Percentiles rank a stretch among this genome's conserved stretches.
These are phyloP conservation scores for Conistra vaccinii DNA, from an alignment of 2,888 invertebrate species.

Conservation along the genomic window DNA sequence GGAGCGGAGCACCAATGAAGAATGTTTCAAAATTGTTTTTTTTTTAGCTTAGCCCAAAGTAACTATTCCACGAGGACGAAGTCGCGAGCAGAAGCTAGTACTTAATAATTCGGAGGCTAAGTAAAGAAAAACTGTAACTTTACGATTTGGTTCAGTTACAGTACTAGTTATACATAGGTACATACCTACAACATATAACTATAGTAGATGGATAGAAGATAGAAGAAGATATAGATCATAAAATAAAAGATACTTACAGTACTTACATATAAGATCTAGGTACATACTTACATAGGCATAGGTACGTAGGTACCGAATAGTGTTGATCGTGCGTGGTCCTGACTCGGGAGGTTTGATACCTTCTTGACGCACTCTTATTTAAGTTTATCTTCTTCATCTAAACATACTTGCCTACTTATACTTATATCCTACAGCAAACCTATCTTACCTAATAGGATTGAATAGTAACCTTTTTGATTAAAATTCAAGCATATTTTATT, in stretches of 20 bases:
- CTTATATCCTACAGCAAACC: neutral
- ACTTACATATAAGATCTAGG: neutral
- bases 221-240: slow-evolving; percentile 4
- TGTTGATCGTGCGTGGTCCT: neutral
- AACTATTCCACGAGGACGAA: no score
- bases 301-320: slow-evolving; percentile 20
- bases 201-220: neutral
- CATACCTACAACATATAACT: no score
- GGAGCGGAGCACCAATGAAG: no score
- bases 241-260: neutral
- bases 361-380: slow-evolving; percentile 8
- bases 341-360: neutral
- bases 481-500: neutral
- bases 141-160: neutral
- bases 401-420: slow-evolving; percentile 2
- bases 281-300: slow-evolving; percentile 3
- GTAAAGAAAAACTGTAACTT: neutral
- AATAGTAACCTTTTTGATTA: neutral
- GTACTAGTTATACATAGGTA: no score
- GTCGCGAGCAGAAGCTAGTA: no score
- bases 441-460: slow-evolving; percentile 3
- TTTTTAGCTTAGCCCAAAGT: no score
- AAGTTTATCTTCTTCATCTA: slow-evolving; percentile 28
- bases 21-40: no score
- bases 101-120: no score